These are phyloP conservation scores for Verasper variegatus DNA, from an alignment of 2,113 vertebrate species.

Conservation along the genomic window DNA sequence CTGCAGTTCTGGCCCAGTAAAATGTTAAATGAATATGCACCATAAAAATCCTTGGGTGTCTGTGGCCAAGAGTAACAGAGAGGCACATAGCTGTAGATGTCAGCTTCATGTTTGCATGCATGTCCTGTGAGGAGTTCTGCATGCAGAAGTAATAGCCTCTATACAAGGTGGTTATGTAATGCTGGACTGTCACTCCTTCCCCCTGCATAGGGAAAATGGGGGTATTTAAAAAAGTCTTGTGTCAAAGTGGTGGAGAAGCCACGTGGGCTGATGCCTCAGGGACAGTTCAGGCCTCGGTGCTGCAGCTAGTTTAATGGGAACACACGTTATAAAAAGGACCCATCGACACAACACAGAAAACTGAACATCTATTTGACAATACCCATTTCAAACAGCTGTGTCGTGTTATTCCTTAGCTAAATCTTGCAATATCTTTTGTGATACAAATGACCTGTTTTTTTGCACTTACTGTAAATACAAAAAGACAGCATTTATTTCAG, in stretches of 20 bases:
- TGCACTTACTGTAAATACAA: too few relatives aligned
- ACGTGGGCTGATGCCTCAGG: conserved; percentile 41
- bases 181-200: conserved; percentile 27
- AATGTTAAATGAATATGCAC: background rate
- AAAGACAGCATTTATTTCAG: too few relatives aligned
- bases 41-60: conserved; percentile 13
- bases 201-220: conserved; percentile 23
- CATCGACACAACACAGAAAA: background rate
- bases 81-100: background rate
- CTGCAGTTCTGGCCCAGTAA: background rate
- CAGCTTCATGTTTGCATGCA: conserved; percentile 30
- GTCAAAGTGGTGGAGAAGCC: conserved; percentile 39
- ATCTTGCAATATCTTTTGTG: too few relatives aligned
- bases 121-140: conserved; percentile 39
- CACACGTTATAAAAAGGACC: conserved; percentile 24
- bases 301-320: conserved; percentile 44
- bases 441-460: too few relatives aligned
- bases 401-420: too few relatives aligned
- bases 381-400: background rate
- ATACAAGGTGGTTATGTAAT: conserved; percentile 61
- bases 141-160: conserved; percentile 61
- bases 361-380: background rate
- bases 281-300: conserved; percentile 27
- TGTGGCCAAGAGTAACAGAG: conserved; percentile 18
- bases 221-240: conserved; percentile 59